Percentiles rank a stretch among this genome's conserved stretches.
phyloP scores from a whole-genome alignment of 2,888 invertebrate species.

The Galeopsomyia nigrocyanea region DNA sequence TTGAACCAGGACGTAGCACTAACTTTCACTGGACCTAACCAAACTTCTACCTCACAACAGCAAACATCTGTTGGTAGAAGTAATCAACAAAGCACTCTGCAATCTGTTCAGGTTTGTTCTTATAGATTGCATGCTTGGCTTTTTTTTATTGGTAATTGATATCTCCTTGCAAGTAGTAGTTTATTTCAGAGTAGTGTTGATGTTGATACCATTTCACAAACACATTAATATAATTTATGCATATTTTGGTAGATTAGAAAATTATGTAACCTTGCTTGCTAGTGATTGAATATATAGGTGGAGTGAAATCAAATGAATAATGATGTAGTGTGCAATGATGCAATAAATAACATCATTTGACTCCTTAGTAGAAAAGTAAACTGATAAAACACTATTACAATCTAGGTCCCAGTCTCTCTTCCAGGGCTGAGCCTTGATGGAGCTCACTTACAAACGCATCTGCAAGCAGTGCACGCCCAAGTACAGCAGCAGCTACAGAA shows the following conservation, averaged over 20 bases:
- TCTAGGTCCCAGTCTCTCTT: constrained; percentile 66
- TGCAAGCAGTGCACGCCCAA: constrained; percentile 64
- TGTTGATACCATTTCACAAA: constrained; percentile 13
- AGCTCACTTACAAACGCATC: constrained; percentile 64
- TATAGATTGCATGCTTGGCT: constrained; percentile 51
- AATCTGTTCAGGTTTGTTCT: constrained; percentile 66
- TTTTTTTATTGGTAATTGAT: background rate
- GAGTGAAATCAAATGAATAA: background rate
- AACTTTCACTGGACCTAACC: constrained; percentile 61
- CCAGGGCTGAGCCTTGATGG: constrained; percentile 66
- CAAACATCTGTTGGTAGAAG: constrained; percentile 61
- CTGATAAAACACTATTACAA: background rate
- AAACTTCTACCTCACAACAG: constrained; percentile 60
- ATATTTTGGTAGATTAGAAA: background rate
- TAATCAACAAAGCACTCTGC: constrained; percentile 63
- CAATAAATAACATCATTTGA: background rate
- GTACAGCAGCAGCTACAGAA: constrained; percentile 55
- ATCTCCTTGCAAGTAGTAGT: background rate
- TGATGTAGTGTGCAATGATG: background rate
- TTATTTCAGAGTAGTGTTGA: background rate
- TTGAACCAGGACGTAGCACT: constrained; percentile 65
- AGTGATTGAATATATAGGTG: too few species aligned
- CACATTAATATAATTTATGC: constrained; percentile 12
- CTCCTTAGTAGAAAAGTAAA: constrained; percentile 9
- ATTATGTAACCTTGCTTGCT: too few species aligned